Evolutionary conservation across 2,888 invertebrate genomes (phyloP), one percentile per base, ranked within the genome.

Genomic region (Plemyria rubiginata): DNA sequence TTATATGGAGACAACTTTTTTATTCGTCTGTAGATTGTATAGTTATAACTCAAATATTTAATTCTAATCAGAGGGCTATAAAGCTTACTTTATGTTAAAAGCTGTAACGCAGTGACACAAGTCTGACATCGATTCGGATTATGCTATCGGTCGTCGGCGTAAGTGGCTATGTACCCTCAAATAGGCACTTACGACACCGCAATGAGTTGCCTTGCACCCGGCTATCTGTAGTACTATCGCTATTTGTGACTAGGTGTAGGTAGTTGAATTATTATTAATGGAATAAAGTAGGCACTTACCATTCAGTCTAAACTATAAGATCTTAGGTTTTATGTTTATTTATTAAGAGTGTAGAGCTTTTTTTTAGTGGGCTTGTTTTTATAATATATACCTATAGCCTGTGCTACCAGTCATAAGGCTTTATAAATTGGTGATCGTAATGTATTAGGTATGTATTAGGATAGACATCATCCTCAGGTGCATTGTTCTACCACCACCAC

Each of bases 101-200:
- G 16, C n/a, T 41, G 13, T 12, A 5, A n/a, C 36, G 32, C 8
- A 51, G 63, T 63, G 38, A 36, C 41, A 49, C 46, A 59, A 59
- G 48, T 45, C 28, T n/a, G n/a, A 48, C 81, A 84, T 84, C 83
- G 82, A 83, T 85, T 85, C 80, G 87, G 87, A 89, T 90, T 87
- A 86, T 82, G 86, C 80, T 89, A 90, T 91, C 89, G 84, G 85
- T 73, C 79, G 60, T 81, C 79, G 77, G 51, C 81, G 78, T 86
- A 85, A 84, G 87, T 84, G 82, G 84, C 85, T 87, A 84, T 84
- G 84, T 82, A 84, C 82, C 85, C 79, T 85, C 84, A 83, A 88
- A 90, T 88, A 88, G 90, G 87, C 87, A 87, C 85, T 90, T 89
- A 88, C 79, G 80, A 80, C 75, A 85, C 84, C 63, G 85, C 86